These are phyloP conservation scores for Callyntrura guangdongensis DNA, from an alignment of 2,888 invertebrate species.

Conservation along the genomic window DNA sequence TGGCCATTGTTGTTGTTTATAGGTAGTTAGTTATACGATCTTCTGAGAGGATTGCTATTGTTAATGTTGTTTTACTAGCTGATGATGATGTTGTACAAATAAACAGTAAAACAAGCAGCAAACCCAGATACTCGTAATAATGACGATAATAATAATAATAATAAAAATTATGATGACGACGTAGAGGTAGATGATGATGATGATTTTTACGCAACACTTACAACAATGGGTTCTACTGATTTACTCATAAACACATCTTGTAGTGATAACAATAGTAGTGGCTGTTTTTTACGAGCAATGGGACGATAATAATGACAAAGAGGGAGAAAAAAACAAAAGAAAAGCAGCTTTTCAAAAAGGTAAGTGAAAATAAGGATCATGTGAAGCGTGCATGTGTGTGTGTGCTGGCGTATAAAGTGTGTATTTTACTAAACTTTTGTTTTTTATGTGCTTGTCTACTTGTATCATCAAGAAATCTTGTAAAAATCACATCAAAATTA, in stretches of 20 bases:
- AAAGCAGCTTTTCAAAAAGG: neutral
- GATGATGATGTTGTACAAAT: constrained; percentile 25
- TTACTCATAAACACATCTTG: constrained; percentile 35
- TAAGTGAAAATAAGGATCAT: neutral
- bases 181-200: constrained; percentile 38
- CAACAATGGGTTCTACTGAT: constrained; percentile 64
- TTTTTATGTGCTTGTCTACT: neutral
- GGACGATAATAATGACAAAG: constrained; percentile 8
- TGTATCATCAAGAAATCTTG: neutral
- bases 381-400: neutral
- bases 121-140: constrained; percentile 23
- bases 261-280: neutral
- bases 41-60: neutral
- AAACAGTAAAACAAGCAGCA: constrained; percentile 42
- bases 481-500: neutral
- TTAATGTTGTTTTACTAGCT: neutral
- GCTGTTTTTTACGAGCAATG: constrained; percentile 17
- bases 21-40: neutral
- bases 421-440: no score
- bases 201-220: constrained; percentile 77
- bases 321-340: constrained; percentile 32
- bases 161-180: constrained; percentile 3
- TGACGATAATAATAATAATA: neutral
- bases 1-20: constrained; percentile 3
- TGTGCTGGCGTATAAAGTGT: no score